Base-by-base conservation (phyloP, 2,113 vertebrate genomes). In the Microtus montanus region DNA sequence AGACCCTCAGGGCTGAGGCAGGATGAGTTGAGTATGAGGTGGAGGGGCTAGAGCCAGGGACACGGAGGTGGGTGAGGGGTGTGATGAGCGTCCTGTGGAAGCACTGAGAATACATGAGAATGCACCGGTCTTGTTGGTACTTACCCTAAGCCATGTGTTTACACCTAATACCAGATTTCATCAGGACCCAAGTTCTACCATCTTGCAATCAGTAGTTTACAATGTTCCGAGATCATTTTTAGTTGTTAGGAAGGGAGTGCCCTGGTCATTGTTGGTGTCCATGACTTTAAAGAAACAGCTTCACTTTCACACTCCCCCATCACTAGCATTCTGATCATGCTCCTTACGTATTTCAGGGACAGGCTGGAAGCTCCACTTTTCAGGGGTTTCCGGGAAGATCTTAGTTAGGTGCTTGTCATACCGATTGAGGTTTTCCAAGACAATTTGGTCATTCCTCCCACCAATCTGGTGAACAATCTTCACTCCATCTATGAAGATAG, bases 351-450 rank as follows among this genome's bases (percentile, higher is more conserved):
- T 19, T 82, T 96, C 87, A 83, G 95, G 97, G 66, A 92, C 28
- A 84, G 96, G 78, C 74, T 97, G 95, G 75, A 78, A 97, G 68
- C 88, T 97, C 98, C 98, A 98, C 61, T 91, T 91, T 44, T 97
- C 98, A 49, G 98, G 98, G 24, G 64, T 78, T 94, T 97, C 96
- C 64, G 98, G 98, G 84, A 98, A 98, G 38, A 95, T 58, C 20
- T 97, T 97, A 84, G 96, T 96, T 41, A 99, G 96, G 33, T 98
- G 97, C 80, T 98, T 98, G 17, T 96, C 73, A 80, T 98, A 98
- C 49, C 44, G 77, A 87, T 97, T 97, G 47, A 95, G 87, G 92
- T 98, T 98, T 95, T 98, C 98, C 97, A 98, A 97, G 74, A 98
- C 63, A 73, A 98, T 98, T 5, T 92, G 93, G 49, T 98, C 97